Evolutionary conservation across 2,888 invertebrate species (phyloP), one percentile per base, ranked within the genome.

Genomic region (Caenorhabditis sp.): DNA sequence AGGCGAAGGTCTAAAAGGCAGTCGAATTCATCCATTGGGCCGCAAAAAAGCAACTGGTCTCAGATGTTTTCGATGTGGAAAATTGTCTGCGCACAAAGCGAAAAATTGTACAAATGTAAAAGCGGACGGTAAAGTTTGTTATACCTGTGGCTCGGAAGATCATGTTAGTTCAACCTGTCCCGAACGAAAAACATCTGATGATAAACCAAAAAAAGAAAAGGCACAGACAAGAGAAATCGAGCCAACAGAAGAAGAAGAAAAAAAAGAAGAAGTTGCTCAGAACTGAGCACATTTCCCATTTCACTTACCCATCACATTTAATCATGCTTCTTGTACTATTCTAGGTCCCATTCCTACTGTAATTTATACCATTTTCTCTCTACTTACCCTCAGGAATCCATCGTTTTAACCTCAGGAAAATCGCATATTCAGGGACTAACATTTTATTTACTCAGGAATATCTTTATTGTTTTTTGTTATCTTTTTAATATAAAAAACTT

Each of bases 11-110:
- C 50, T 72, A 36, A 66, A 67, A 36, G 75, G 75, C 23, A 70
- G 67, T 23, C 53, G 69, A 27, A 75, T 75, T 54, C 69, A 69
- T 49, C 75, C 75, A 23, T 21, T 75, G 17, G 75, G 75, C 50
- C 54, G 68, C 27, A 75, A 75, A 57, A 69, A 70, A 54, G 67
- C 68, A 23, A 60, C 59, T n/a, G 59, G 66, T 4, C 66, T 72
- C 10, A 74, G 79, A 27, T 79, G 79, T 50, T 79, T 69, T 67
- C 64, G 73, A 26, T 79, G 79, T 60, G 79, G 79, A 27, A 68
- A 70, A 50, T 77, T 68, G 31, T 76, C 75, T 17, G 63, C 72
- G 58, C 79, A 79, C 59, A 64, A 70, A 57, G 79, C 79, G 8
- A 70, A 73, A 23, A 63, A 63, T 12, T 79, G 79, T 65, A 67